Base-by-base conservation (phyloP, 1,140 invertebrate species). In the Contarinia nasturtii region DNA sequence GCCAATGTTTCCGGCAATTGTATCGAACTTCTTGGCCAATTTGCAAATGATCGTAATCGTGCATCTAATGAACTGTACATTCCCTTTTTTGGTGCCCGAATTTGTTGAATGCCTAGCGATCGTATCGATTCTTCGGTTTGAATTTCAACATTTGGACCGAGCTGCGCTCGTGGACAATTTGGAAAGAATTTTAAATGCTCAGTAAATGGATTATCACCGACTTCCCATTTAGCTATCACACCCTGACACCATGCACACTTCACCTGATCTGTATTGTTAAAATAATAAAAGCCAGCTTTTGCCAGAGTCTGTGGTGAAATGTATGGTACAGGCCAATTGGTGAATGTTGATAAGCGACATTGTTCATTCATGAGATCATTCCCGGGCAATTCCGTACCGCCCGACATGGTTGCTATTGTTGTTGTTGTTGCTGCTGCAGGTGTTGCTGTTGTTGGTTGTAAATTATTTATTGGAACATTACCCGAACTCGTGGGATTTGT, bases 231-330 rank as follows among this genome's bases (percentile, higher is more conserved):
- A 51, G 66, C 71, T 53, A 80, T 68, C 38, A 86, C 49, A 78
- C 83, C 46, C 77, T 82, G 53, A 72, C 71, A 64, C 71, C 77
- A 91, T 12, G 77, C 82, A 66, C 89, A 94, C 52, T 84, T 74
- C 0, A 91, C 83, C 59, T 82, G 67, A 41, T 75, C 74, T 21
- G 59, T 56, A 7, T 58, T 50, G 49, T 67, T 62, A 0, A 57
- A 49, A 49, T 64, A 64, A 38, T 60, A 64, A 38, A 64, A 92
- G 7, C 88, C 89, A 51, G 86, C 82, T 59, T 71, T 71, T 0
- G 85, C 87, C 49, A 93, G 64, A 14, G 75, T 70, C 57, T 77
- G 67, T 1, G 82, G 77, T 1, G 72, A 70, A 11, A 79, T 71
- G 41, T 67, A 47, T 54, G 53, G 49, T 57, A 74, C 69, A 42